These are phyloP conservation scores for Elephantulus edwardii DNA, from an alignment of 2,113 vertebrate genomes.

Conservation along the genomic window DNA sequence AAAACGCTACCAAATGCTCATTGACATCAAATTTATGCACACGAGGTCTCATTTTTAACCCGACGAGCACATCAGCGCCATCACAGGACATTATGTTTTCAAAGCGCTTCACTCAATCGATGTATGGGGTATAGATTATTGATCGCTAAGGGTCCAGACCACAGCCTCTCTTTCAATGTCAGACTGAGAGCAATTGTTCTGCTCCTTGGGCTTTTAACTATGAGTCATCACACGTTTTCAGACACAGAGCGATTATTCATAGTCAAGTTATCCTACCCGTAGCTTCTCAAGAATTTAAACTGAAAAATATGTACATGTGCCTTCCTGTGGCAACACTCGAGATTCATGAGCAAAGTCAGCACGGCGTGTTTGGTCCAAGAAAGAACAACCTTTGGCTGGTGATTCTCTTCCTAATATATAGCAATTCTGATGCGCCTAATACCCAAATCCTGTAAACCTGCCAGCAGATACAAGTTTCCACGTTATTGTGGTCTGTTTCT, in stretches of 20 bases:
- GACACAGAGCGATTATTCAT: constrained; percentile 65
- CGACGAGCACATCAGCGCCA: too few species aligned
- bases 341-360: background rate
- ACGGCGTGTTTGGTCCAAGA: background rate
- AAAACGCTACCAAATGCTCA: background rate
- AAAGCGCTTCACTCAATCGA: background rate
- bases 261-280: constrained; percentile 62
- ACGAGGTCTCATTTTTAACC: background rate
- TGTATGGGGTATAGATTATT: constrained; percentile 41
- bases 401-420: background rate
- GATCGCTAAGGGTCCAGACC: constrained; percentile 7
- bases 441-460: constrained; percentile 38
- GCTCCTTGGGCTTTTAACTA: constrained; percentile 50
- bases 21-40: too few species aligned
- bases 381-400: background rate
- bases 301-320: constrained; percentile 40
- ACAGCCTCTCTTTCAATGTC: constrained; percentile 43
- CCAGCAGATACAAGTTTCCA: constrained; percentile 66
- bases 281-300: constrained; percentile 60
- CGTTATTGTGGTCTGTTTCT: constrained; percentile 60
- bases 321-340: background rate
- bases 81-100: background rate
- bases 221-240: constrained; percentile 39
- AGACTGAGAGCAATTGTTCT: background rate
- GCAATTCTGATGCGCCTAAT: background rate